These are phyloP conservation scores for Hiodon tergisus DNA, from an alignment of 2,113 vertebrate genomes.

Conservation along the genomic window DNA sequence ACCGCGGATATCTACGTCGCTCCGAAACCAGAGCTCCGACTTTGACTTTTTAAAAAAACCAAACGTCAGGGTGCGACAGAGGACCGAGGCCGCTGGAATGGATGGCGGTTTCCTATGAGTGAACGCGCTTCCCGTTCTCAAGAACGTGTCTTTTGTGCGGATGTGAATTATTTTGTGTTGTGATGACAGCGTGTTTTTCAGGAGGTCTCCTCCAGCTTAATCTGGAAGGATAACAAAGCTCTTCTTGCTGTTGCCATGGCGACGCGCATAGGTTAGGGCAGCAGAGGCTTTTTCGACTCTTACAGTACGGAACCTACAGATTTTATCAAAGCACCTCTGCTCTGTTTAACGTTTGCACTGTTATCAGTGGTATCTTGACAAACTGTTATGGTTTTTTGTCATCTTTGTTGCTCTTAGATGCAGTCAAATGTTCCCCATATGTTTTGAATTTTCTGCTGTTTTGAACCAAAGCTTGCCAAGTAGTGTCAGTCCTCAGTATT, in stretches of 20 bases:
- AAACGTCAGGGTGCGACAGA: too few relatives aligned
- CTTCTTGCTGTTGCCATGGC: slow-evolving; percentile 52
- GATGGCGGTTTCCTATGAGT: too few relatives aligned
- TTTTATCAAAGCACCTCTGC: too few relatives aligned
- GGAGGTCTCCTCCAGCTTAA: slow-evolving; percentile 30
- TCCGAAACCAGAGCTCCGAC: too few relatives aligned
- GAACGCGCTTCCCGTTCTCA: too few relatives aligned
- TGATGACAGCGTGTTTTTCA: too few relatives aligned
- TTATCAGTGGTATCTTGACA: not conserved
- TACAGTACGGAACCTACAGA: slow-evolving; percentile 20
- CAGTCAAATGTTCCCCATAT: slow-evolving; percentile 23
- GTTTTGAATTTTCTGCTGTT: slow-evolving; percentile 12
- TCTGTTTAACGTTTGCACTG: not conserved
- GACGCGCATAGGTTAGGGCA: slow-evolving; percentile 51
- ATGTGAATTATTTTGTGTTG: too few relatives aligned
- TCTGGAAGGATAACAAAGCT: slow-evolving; percentile 49
- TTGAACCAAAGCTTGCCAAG: slow-evolving; percentile 28
- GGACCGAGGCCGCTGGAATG: too few relatives aligned
- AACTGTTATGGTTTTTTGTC: not conserved
- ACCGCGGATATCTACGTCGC: not conserved
- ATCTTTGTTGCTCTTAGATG: not conserved
- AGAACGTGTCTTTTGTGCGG: too few relatives aligned
- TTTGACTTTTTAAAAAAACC: too few relatives aligned
- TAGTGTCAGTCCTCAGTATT: slow-evolving; percentile 18
- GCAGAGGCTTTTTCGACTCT: slow-evolving; percentile 42